Base-by-base conservation (phyloP, 2,888 invertebrate species). In the Epirrita christyi region DNA sequence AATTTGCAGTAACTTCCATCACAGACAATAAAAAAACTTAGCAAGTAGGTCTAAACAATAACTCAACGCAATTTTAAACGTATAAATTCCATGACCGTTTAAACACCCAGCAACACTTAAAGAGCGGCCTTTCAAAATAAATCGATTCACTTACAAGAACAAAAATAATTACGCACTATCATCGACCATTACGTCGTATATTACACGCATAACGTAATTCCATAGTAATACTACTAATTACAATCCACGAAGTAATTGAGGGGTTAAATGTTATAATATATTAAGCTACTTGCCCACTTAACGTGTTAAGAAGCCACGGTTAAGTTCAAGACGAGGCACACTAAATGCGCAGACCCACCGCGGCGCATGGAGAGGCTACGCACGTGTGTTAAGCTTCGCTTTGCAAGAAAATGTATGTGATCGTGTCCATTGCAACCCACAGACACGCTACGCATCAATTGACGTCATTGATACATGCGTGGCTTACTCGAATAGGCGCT, bases 91-190 rank as follows among this genome's bases (percentile, higher is more conserved):
- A 58, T 28, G 38, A 14, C 13, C 53, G 29, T 41, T 54, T 54
- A 46, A 42, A 32, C 45, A 52, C 40, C 44, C 27, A 51, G 32
- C 56, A 47, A 46, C 49, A 61, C 55, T 55, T 53, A 56, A 59
- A 53, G 44, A 58, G 46, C 56, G 48, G 55, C 44, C 46, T 62
- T 49, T 65, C 64, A 66, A 66, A 70, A 67, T 66, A 67, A 69
- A 69, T 66, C 64, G 72, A 75, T 73, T 73, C 72, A 72, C 69
- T 72, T 72, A 72, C 70, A 73, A 67, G 76, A 72, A 72, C 67
- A 72, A 81, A 82, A 82, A 82, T 83, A 83, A 84, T 84, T 78
- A 80, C 77, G 73, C 72, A 57, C 76, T 79, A 80, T 83, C 78
- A 78, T 74, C 80, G 78, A 45, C 80, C 71, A 84, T 85, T 85